These are phyloP conservation scores for Thalassarche chlororhynchos DNA, from an alignment of 2,113 vertebrate genomes.

Conservation along the genomic window DNA sequence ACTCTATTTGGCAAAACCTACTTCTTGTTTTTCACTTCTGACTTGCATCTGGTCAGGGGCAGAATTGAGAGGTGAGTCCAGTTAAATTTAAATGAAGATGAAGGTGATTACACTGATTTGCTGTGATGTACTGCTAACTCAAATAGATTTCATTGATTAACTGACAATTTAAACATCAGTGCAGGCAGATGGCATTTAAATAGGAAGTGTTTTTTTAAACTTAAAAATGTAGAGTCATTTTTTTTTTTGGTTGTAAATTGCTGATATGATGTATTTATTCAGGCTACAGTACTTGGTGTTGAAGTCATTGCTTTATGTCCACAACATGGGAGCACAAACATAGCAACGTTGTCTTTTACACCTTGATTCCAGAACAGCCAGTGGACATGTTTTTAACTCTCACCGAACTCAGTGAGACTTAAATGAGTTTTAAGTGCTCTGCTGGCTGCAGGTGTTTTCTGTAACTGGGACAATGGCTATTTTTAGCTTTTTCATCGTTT, in stretches of 20 bases:
- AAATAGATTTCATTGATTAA: slow-evolving; percentile 8
- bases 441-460: slow-evolving; percentile 24
- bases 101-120: not conserved
- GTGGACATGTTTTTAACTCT: not conserved
- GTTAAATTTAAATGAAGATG: not conserved
- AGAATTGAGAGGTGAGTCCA: not conserved
- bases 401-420: not conserved
- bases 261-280: not conserved
- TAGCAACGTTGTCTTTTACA: not conserved
- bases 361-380: not conserved
- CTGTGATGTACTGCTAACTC: not conserved
- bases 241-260: not conserved
- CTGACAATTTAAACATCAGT: not conserved
- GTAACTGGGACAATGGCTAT: slow-evolving; percentile 14
- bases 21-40: not conserved
- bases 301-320: not conserved
- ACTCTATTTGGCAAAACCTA: not conserved
- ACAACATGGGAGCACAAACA: not conserved
- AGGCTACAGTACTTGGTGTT: not conserved
- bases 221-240: not conserved
- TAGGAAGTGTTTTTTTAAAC: not conserved
- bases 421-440: slow-evolving; percentile 24
- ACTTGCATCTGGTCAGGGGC: not conserved
- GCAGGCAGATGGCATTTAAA: not conserved
- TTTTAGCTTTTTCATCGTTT: slow-evolving; percentile 28